phyloP scores from a whole-genome alignment of 64 coral and sea anemone genomes.

The Catalaphyllia jardinei region DNA sequence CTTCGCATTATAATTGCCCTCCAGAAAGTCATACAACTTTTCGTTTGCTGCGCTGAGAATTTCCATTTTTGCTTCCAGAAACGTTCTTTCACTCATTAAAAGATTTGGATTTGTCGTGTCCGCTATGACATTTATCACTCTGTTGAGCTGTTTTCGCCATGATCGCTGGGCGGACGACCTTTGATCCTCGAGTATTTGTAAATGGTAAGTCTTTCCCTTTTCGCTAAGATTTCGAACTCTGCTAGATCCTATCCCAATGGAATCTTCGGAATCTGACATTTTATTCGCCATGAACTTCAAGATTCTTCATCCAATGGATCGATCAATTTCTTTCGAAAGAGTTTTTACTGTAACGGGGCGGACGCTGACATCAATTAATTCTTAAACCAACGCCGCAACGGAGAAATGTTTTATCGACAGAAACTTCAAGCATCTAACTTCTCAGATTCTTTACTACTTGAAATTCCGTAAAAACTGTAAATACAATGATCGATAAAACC shows the following conservation, averaged over 20 bases:
- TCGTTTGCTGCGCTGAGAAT: constrained; percentile 44
- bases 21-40: constrained; percentile 8
- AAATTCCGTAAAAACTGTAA: too few relatives aligned
- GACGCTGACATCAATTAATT: too few relatives aligned
- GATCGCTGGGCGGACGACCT: constrained; percentile 20
- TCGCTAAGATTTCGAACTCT: constrained; percentile 18
- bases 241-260: not conserved
- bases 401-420: too few relatives aligned
- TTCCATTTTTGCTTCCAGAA: constrained; percentile 45
- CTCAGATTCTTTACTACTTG: too few relatives aligned
- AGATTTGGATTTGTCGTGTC: not conserved
- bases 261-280: constrained; percentile 12
- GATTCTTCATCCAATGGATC: not conserved
- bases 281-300: not conserved
- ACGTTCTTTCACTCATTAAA: constrained; percentile 1
- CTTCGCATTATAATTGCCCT: not conserved
- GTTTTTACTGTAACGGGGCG: too few relatives aligned
- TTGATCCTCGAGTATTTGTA: constrained; percentile 13
- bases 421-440: too few relatives aligned
- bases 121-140: constrained; percentile 21
- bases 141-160: constrained; percentile 45
- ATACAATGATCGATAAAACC: too few relatives aligned
- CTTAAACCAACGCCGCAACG: too few relatives aligned
- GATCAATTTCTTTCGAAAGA: constrained; percentile 17
- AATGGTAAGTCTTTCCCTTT: constrained; percentile 23